Conservation (phyloP, 2,797 vertebrate genomes). For the Spondyliosoma cantharus region DNA sequence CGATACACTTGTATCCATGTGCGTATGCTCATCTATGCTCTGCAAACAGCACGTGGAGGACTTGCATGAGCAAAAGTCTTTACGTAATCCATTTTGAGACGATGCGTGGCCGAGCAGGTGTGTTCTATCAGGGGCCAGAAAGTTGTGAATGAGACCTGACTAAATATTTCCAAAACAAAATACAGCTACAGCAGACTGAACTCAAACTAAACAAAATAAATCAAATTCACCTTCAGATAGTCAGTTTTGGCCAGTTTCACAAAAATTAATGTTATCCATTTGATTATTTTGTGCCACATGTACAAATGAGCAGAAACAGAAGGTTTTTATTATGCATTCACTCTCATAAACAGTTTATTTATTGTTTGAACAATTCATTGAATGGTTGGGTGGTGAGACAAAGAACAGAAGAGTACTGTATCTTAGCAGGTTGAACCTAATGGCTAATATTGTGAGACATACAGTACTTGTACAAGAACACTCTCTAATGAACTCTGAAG, state of each 20-base stretch:
- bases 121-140: background rate
- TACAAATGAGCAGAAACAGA: no score
- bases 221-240: background rate
- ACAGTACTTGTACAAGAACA: background rate
- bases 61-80: background rate
- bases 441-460: background rate
- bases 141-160: conserved; percentile 9
- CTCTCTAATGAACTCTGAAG: background rate
- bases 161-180: conserved; percentile 45
- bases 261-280: no score
- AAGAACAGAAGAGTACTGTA: background rate
- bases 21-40: background rate
- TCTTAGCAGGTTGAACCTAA: background rate
- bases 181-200: background rate
- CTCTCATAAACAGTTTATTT: background rate
- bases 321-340: no score
- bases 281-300: no score
- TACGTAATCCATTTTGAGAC: background rate
- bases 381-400: background rate
- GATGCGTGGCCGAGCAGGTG: background rate
- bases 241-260: background rate
- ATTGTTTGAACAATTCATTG: background rate
- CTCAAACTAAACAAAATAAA: background rate
- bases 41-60: background rate
- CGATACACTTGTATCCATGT: background rate